phyloP scores from a whole-genome alignment of 2,797 vertebrate species.

The Phrynocephalus vlangalii region DNA sequence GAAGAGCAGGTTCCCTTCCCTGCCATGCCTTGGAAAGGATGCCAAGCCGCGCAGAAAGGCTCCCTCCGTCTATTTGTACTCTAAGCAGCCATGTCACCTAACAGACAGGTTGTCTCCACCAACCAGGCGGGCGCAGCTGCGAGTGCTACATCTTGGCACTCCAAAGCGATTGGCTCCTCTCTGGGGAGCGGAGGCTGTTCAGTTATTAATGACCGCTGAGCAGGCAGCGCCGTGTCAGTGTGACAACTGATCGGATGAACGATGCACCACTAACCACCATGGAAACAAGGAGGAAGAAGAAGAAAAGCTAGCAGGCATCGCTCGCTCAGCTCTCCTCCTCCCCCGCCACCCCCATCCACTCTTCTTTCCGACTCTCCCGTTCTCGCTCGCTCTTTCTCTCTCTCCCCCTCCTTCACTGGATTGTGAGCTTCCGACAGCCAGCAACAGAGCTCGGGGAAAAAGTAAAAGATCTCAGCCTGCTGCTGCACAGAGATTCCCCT shows the following conservation, averaged over 20 bases:
- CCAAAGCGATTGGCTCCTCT: slow-evolving; percentile 83
- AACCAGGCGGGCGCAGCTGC: slow-evolving; percentile 82
- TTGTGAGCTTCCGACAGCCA: slow-evolving; percentile 71
- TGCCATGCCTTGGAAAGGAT: slow-evolving; percentile 11
- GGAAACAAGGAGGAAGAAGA: slow-evolving; percentile 78
- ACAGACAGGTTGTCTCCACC: slow-evolving; percentile 82
- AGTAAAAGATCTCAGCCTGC: slow-evolving; percentile 69
- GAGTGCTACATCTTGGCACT: slow-evolving; percentile 75
- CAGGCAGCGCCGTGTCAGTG: slow-evolving; percentile 87
- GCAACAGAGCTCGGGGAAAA: slow-evolving; percentile 71
- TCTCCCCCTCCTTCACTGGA: slow-evolving; percentile 68
- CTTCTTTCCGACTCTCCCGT: slow-evolving; percentile 27
- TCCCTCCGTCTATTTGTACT: slow-evolving; percentile 50
- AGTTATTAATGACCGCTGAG: slow-evolving; percentile 88
- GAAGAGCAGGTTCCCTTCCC: slow-evolving; percentile 1
- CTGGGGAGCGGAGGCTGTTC: slow-evolving; percentile 82
- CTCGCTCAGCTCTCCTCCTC: slow-evolving; percentile 20
- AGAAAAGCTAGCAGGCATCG: slow-evolving; percentile 69
- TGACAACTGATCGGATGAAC: slow-evolving; percentile 84
- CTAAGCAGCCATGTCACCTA: slow-evolving; percentile 79
- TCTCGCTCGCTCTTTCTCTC: background rate
- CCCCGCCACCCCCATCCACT: background rate
- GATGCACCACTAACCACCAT: slow-evolving; percentile 85
- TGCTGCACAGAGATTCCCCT: slow-evolving; percentile 76
- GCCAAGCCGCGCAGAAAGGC: slow-evolving; percentile 10